Percentiles rank a stretch among this genome's conserved stretches.
phyloP scores from a whole-genome alignment of 2,113 vertebrate species.

The Atherinomorus stipes region DNA sequence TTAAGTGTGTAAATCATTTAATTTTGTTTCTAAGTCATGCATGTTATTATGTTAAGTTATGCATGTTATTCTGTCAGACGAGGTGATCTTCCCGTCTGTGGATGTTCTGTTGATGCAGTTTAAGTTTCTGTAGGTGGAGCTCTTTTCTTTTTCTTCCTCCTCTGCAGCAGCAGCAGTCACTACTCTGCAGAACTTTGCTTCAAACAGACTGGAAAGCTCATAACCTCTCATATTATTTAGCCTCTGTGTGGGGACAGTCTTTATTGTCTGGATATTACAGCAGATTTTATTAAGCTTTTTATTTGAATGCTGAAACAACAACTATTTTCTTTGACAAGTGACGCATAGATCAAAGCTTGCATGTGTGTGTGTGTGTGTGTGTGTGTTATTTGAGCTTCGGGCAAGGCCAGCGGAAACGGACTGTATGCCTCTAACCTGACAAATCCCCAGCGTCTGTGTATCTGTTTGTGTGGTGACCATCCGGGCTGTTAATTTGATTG shows the following conservation, averaged over 20 bases:
- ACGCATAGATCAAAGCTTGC: neutral
- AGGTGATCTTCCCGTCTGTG: rapidly evolving
- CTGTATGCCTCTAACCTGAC: conserved; percentile 59
- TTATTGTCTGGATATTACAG: too few species aligned
- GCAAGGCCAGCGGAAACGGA: conserved; percentile 49
- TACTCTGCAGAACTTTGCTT: neutral
- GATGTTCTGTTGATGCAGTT: conserved; percentile 16
- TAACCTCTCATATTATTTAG: neutral
- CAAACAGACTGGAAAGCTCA: neutral
- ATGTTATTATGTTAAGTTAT: too few species aligned
- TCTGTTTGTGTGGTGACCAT: conserved; percentile 25
- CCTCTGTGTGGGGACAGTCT: neutral
- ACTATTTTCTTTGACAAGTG: conserved; percentile 23
- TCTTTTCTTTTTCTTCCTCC: conserved; percentile 19
- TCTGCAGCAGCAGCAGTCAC: neutral
- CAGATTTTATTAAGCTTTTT: neutral
- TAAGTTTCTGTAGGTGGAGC: conserved; percentile 47
- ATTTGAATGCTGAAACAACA: neutral
- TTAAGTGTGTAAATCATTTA: too few species aligned
- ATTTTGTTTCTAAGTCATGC: too few species aligned
- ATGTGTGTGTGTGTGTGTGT: neutral
- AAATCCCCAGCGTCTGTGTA: conserved; percentile 50
- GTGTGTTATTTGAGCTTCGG: conserved; percentile 42
- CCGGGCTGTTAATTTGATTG: conserved; percentile 73
- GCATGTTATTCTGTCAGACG: neutral